Evolutionary conservation across 2,888 invertebrate genomes (phyloP).

Genomic region (Torymus aiolomorphi): DNA sequence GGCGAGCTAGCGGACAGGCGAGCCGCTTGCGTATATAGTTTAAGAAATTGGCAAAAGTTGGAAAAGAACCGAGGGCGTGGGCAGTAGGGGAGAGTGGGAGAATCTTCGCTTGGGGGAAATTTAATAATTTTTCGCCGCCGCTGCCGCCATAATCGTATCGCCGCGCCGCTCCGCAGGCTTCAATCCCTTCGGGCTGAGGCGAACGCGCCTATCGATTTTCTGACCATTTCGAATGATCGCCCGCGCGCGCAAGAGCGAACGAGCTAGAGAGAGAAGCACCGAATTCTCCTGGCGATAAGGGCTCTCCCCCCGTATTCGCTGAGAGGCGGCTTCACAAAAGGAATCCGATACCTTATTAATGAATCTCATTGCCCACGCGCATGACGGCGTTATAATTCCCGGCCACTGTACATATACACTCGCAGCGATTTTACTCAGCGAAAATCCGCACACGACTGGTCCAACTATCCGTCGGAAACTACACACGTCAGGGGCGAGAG

Average conservation of each 20-base stretch:
- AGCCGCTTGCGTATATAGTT: slow-evolving; percentile 19
- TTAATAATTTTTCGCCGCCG: slow-evolving; percentile 51
- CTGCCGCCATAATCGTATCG: slow-evolving; percentile 45
- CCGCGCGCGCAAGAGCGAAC: slow-evolving; percentile 7
- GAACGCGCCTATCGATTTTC: slow-evolving; percentile 55
- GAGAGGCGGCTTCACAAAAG: slow-evolving; percentile 41
- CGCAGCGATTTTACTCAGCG: slow-evolving; percentile 66
- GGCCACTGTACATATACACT: slow-evolving; percentile 29
- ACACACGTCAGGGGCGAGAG: too few species aligned
- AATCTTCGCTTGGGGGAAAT: slow-evolving; percentile 43
- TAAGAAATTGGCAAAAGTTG: slow-evolving; percentile 55
- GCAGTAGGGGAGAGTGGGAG: background rate
- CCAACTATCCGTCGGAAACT: too few species aligned
- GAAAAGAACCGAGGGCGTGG: background rate
- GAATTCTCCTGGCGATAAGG: slow-evolving; percentile 41
- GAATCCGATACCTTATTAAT: slow-evolving; percentile 62
- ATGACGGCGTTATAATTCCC: slow-evolving; percentile 56
- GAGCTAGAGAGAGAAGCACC: slow-evolving; percentile 12
- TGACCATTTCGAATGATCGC: slow-evolving; percentile 52
- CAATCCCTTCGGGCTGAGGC: slow-evolving; percentile 50
- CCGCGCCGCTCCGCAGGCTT: slow-evolving; percentile 16
- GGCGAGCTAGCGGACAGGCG: background rate
- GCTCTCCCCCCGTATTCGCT: background rate
- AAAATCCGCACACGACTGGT: slow-evolving; percentile 55
- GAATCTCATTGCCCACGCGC: slow-evolving; percentile 58